Conservation (phyloP, 2,797 vertebrate species). For the Alectoris magna region DNA sequence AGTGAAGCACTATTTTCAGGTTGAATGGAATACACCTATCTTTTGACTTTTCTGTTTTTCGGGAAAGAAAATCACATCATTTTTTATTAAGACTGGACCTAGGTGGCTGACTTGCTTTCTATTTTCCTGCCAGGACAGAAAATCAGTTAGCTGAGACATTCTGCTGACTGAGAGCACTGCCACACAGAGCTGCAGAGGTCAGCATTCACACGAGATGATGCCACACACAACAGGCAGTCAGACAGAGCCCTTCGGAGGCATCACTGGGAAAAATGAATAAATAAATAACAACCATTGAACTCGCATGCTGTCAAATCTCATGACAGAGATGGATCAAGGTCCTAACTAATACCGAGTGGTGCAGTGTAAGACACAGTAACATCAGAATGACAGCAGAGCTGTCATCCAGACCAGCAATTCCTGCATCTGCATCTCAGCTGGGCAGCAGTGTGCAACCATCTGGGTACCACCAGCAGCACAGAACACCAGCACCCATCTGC, state of each 20-base stretch:
- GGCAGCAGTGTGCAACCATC: neutral
- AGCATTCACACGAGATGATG: neutral
- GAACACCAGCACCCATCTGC: neutral
- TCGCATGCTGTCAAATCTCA: rapidly evolving
- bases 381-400: neutral
- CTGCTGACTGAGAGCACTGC: neutral
- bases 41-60: neutral
- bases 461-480: neutral
- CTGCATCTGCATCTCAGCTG: neutral
- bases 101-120: neutral
- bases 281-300: neutral
- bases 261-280: neutral
- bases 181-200: neutral
- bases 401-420: neutral
- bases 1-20: neutral
- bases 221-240: neutral
- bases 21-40: neutral
- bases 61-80: neutral
- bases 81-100: neutral
- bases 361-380: neutral
- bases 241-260: neutral
- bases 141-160: neutral
- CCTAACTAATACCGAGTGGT: rapidly evolving
- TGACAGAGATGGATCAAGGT: neutral
- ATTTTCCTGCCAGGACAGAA: neutral